A percentile compares a stretch with the other conserved stretches of the same genome.
phyloP scores from a whole-genome alignment of 2,113 vertebrate genomes.

The Sitta europaea region DNA sequence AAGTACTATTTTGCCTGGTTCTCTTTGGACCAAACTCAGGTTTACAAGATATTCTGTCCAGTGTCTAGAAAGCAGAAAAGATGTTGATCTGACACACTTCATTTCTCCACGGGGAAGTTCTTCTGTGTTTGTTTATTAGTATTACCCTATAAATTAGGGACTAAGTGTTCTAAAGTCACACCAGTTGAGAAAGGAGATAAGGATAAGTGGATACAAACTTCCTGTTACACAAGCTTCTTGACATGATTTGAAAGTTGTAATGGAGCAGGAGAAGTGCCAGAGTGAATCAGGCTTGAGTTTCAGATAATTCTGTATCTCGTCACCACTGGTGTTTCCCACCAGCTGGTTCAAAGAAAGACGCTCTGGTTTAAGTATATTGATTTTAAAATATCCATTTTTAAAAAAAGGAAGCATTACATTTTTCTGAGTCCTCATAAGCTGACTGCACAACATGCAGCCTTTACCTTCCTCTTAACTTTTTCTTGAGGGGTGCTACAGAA shows the following conservation, averaged over 20 bases:
- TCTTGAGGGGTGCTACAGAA: neutral
- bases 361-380: neutral
- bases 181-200: neutral
- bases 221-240: neutral
- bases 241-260: slow-evolving; percentile 11
- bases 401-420: neutral
- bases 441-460: neutral
- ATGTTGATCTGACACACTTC: neutral
- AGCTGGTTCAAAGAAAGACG: neutral
- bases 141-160: neutral
- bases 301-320: neutral
- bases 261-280: neutral
- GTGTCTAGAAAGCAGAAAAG: neutral
- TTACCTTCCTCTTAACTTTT: neutral
- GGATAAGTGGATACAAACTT: slow-evolving; percentile 38
- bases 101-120: neutral
- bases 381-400: neutral
- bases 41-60: neutral
- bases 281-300: neutral
- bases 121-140: neutral
- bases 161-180: slow-evolving; percentile 9
- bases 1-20: neutral
- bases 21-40: neutral
- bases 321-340: neutral
- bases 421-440: neutral